Percentiles rank a stretch among this genome's conserved stretches.
These are phyloP conservation scores for Apteryx mantelli DNA, from an alignment of 2,113 vertebrate genomes.

Conservation along the genomic window DNA sequence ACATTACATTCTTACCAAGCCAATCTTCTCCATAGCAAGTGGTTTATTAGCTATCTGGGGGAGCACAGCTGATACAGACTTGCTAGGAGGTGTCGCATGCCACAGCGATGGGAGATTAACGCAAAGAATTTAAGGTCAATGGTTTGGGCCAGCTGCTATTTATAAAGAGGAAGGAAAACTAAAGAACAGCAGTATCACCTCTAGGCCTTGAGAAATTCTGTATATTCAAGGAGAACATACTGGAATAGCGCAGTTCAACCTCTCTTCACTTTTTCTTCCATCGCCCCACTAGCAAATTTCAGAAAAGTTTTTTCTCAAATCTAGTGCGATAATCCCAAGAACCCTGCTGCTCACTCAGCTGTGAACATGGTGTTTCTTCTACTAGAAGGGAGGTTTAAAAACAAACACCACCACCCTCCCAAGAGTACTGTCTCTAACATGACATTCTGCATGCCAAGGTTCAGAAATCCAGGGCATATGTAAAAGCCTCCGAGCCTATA, in stretches of 20 bases:
- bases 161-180: slow-evolving; percentile 61
- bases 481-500: background rate
- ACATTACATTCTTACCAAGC: slow-evolving; percentile 36
- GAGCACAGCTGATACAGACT: slow-evolving; percentile 62
- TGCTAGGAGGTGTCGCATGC: slow-evolving; percentile 53
- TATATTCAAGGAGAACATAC: background rate
- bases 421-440: accelerated
- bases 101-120: slow-evolving; percentile 45
- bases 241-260: background rate
- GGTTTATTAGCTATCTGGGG: slow-evolving; percentile 42
- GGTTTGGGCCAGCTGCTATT: slow-evolving; percentile 71
- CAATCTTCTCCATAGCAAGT: background rate
- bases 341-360: accelerated
- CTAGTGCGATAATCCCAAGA: background rate
- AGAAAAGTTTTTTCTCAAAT: background rate
- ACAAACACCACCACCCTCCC: background rate
- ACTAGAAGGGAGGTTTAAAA: accelerated
- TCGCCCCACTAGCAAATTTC: background rate
- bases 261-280: background rate
- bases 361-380: background rate
- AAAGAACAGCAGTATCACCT: background rate
- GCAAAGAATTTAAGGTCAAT: slow-evolving; percentile 74
- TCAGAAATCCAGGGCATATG: background rate
- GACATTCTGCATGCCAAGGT: accelerated
- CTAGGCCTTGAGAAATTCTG: background rate